phyloP scores from a whole-genome alignment of 2,888 invertebrate genomes.

The Nesidiocoris tenuis region DNA sequence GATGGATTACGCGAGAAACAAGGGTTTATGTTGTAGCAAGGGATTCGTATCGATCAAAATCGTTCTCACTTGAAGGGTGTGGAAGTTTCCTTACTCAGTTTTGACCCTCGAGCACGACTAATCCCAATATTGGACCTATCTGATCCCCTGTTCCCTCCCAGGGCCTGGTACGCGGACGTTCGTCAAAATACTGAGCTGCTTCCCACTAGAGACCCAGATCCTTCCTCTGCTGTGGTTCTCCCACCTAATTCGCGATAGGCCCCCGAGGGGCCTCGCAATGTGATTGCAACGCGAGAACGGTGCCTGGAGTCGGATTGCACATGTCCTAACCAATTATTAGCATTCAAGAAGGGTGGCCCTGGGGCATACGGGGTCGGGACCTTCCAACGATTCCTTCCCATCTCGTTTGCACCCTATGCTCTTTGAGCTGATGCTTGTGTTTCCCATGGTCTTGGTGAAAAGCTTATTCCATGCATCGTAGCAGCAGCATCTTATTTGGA shows the following conservation, averaged over 20 bases:
- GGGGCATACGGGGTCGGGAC: neutral
- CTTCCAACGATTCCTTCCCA: conserved; percentile 24
- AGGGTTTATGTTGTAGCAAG: neutral
- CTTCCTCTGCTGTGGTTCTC: neutral
- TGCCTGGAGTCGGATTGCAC: conserved; percentile 36
- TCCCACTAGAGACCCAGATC: neutral
- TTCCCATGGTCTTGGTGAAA: too few species aligned
- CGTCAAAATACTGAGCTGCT: neutral
- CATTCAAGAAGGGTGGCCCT: conserved; percentile 7
- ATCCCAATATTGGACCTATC: neutral
- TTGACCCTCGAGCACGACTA: neutral
- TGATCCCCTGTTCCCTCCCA: neutral
- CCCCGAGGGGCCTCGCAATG: conserved; percentile 31
- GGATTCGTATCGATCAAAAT: neutral
- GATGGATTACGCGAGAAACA: neutral
- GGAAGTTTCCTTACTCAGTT: neutral
- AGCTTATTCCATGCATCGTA: too few species aligned
- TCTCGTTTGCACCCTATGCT: neutral
- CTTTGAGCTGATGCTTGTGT: neutral
- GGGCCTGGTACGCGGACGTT: neutral
- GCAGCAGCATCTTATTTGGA: too few species aligned
- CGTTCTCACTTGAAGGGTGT: neutral
- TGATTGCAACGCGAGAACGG: conserved; percentile 35
- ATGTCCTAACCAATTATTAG: conserved; percentile 41
- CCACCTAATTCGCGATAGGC: neutral